Evolutionary conservation across 1,140 invertebrate genomes (phyloP), one percentile per base, ranked within the genome.

Genomic region (Meloidogyne exigua): DNA sequence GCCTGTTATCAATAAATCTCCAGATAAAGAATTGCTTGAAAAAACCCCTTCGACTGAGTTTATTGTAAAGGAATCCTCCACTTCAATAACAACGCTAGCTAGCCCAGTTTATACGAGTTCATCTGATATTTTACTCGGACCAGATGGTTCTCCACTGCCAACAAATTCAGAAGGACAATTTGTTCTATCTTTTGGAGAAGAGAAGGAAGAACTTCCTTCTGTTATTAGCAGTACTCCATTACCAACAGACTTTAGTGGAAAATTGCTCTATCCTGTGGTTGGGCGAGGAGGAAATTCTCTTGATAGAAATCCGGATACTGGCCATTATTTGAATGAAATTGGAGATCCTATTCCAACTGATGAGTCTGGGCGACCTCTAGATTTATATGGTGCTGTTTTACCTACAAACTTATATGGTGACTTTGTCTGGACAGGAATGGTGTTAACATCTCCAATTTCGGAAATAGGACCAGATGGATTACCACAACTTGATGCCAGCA

Each of bases 141-240:
- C 83, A 62, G 83, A 83, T 73, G 83, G 83, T 13, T 79, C 81
- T 2, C 82, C 82, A 39, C 70, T 83, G 10, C 82, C 82, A 39
- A 82, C 79, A 10, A 75, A 83, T 68, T 42, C 39, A 12, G 23
- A 81, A 32, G 82, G 82, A n/a, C 65, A 78, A 28, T 67, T 80
- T 44, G 71, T 82, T 18, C 36, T 81, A 10, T 42, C 67, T 23
- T 42, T 21, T 21, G 26, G 44, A 65, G 72, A 63, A 15, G 76
- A 68, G 3, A 68, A 75, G 23, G 63, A 76, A 13, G 21, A 67
- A 15, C 25, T 42, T 18, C 49, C 70, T 13, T 26, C 49, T 11
- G 67, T 68, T 26, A 42, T 66, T 18, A 39, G 36, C 36, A 39
- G 36, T 39, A 39, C 36, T 39, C 36, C 9, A 39, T 36, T 83